phyloP scores from a whole-genome alignment of 2,888 invertebrate species.

The Oscheius sp. region DNA sequence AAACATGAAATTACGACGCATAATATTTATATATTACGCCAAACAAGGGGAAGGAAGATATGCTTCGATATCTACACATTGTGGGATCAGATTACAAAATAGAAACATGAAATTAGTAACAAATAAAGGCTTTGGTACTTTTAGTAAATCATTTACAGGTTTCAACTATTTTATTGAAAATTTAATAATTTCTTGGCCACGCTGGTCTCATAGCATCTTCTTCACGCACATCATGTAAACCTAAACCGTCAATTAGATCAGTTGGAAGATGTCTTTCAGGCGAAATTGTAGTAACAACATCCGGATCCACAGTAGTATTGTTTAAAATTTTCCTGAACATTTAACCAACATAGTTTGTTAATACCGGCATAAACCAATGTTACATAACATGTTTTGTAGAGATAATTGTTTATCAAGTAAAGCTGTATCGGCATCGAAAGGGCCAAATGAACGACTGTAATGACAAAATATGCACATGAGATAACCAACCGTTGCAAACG shows the following conservation, averaged over 20 bases:
- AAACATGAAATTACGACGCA: too few species aligned
- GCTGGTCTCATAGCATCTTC: slow-evolving; percentile 58
- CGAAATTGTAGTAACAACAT: background rate
- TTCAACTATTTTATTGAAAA: background rate
- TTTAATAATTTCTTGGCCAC: slow-evolving; percentile 51
- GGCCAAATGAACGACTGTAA: slow-evolving; percentile 75
- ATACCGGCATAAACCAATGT: slow-evolving; percentile 54
- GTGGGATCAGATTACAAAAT: too few species aligned
- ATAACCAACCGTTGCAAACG: slow-evolving; percentile 23
- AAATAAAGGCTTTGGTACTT: too few species aligned
- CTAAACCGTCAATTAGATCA: slow-evolving; percentile 43
- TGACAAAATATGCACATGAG: background rate
- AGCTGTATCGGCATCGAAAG: slow-evolving; percentile 81
- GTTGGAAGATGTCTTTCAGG: background rate
- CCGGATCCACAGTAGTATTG: slow-evolving; percentile 1
- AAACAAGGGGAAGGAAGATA: too few species aligned
- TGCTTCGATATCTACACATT: too few species aligned
- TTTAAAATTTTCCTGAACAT: slow-evolving; percentile 2
- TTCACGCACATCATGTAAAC: slow-evolving; percentile 29
- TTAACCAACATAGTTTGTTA: background rate
- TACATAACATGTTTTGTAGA: slow-evolving; percentile 76
- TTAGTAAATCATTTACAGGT: background rate
- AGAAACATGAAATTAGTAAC: too few species aligned
- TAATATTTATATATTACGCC: too few species aligned
- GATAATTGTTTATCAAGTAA: slow-evolving; percentile 85